These are phyloP conservation scores for Charadrius vociferus DNA, from an alignment of 2,113 vertebrate genomes.

Conservation along the genomic window DNA sequence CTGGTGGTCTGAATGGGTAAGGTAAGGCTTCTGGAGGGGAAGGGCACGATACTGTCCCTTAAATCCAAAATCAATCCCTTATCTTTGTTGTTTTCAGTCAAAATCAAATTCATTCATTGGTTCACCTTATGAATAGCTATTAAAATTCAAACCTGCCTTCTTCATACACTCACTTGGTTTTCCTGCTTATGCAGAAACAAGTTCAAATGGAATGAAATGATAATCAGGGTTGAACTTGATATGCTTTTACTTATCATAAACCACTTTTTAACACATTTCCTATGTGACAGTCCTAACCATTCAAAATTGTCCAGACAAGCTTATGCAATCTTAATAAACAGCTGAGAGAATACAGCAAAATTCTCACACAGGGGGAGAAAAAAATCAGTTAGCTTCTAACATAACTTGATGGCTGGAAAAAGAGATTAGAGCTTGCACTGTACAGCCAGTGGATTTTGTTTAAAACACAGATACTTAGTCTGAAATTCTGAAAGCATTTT, in stretches of 20 bases:
- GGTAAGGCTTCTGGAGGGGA: background rate
- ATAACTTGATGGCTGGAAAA: slow-evolving; percentile 11
- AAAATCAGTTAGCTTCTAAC: background rate
- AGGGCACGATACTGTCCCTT: background rate
- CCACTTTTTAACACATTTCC: background rate
- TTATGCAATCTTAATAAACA: background rate
- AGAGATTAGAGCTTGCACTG: background rate
- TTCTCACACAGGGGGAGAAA: background rate
- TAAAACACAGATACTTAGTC: background rate
- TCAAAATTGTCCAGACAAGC: slow-evolving; percentile 3
- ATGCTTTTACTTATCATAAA: background rate
- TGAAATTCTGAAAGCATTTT: background rate
- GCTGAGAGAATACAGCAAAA: background rate
- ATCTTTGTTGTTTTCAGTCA: background rate
- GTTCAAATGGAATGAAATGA: slow-evolving; percentile 1
- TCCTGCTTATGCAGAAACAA: background rate
- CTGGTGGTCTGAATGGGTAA: background rate
- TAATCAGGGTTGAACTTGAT: background rate
- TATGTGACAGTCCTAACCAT: background rate
- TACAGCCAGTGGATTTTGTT: background rate
- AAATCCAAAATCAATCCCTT: background rate
- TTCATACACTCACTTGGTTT: background rate
- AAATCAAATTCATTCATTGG: background rate
- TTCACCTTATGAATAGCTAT: background rate
- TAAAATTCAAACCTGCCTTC: background rate